Conservation (phyloP, 2,113 vertebrate species). For the Leucopsar rothschildi region DNA sequence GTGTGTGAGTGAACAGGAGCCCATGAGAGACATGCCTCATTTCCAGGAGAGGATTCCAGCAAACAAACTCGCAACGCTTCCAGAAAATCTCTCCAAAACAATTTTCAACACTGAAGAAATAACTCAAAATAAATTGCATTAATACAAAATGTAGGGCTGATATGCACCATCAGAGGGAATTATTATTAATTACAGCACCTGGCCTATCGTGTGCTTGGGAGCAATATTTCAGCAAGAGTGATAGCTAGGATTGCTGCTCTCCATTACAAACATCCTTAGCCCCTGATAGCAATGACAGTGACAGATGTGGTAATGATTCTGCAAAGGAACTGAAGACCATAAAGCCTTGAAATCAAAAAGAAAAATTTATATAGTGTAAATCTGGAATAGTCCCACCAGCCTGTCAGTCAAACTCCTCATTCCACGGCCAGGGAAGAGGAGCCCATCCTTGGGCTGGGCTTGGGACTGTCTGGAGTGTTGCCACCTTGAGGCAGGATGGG, state of each 20-base stretch:
- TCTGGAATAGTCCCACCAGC: background rate
- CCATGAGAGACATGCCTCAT: slow-evolving; percentile 21
- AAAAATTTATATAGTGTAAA: background rate
- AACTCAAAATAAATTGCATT: slow-evolving; percentile 1
- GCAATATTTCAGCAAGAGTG: slow-evolving; percentile 30
- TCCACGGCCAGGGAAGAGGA: background rate
- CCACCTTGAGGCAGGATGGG: slow-evolving; percentile 20
- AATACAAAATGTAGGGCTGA: background rate
- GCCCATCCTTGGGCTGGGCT: background rate
- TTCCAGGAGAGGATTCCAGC: slow-evolving; percentile 53
- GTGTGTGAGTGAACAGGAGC: background rate
- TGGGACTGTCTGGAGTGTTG: background rate
- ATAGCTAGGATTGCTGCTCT: background rate
- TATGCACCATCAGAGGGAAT: slow-evolving; percentile 9
- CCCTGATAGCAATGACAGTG: slow-evolving; percentile 5
- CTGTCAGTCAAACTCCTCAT: background rate
- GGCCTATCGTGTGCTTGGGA: slow-evolving; percentile 13
- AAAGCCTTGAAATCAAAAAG: slow-evolving; percentile 15
- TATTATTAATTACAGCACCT: slow-evolving; percentile 46
- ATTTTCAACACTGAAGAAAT: background rate
- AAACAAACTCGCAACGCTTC: background rate
- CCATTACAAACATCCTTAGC: slow-evolving; percentile 23
- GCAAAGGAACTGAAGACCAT: background rate
- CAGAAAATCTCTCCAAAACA: slow-evolving; percentile 16
- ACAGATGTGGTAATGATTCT: slow-evolving; percentile 23